Conservation (phyloP, 2,888 invertebrate species). For the Parelbella ahira region DNA sequence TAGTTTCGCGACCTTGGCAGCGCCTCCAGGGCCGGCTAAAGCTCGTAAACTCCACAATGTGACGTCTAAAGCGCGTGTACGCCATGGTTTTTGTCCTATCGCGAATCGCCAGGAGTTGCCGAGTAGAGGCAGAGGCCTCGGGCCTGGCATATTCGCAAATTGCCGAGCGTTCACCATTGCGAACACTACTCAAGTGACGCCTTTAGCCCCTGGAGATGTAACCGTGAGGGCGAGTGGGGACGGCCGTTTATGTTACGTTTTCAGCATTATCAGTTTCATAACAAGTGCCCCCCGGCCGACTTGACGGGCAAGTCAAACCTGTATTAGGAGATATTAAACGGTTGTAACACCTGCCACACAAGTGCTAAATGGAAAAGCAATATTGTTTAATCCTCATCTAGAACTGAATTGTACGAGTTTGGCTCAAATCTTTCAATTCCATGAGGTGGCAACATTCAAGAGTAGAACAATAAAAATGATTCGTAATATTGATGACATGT, state of each 20-base stretch:
- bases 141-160: constrained; percentile 87
- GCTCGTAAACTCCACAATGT: constrained; percentile 73
- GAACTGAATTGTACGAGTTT: no score
- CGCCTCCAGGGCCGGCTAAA: constrained; percentile 70
- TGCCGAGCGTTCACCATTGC: constrained; percentile 68
- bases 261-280: constrained; percentile 64
- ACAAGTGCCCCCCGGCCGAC: constrained; percentile 48
- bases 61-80: constrained; percentile 77
- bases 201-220: constrained; percentile 52
- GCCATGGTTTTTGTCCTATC: constrained; percentile 69
- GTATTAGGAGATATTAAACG: no score
- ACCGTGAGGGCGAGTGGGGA: constrained; percentile 57
- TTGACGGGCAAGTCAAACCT: constrained; percentile 44
- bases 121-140: constrained; percentile 85
- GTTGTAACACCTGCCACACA: no score
- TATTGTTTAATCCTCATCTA: no score
- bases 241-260: constrained; percentile 55
- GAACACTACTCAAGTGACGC: constrained; percentile 49
- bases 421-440: no score
- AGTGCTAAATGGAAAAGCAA: no score
- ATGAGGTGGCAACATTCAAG: no score
- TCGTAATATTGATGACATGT: no score
- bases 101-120: constrained; percentile 92
- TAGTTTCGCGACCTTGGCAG: constrained; percentile 83
- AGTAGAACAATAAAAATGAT: no score